These are phyloP conservation scores for Drosophila aldrichi DNA, from an alignment of 2,888 invertebrate species.

Conservation along the genomic window DNA sequence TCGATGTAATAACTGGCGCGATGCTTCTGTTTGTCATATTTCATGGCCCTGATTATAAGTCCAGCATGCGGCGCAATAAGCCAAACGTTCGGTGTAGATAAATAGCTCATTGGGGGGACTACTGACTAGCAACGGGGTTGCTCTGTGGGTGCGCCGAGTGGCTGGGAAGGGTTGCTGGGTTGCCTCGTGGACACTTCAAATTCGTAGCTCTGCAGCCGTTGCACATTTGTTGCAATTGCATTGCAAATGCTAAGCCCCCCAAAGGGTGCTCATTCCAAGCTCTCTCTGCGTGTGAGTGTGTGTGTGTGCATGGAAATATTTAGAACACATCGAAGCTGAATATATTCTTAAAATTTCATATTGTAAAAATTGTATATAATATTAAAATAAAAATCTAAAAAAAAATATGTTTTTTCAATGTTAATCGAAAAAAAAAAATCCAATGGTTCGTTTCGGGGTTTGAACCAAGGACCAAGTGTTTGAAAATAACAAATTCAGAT, in stretches of 20 bases:
- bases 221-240: slow-evolving; percentile 54
- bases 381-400: neutral
- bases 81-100: slow-evolving; percentile 41
- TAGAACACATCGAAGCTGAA: slow-evolving; percentile 21
- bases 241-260: slow-evolving; percentile 44
- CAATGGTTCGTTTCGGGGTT: too few species aligned
- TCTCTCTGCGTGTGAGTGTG: slow-evolving; percentile 9
- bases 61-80: slow-evolving; percentile 48
- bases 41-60: slow-evolving; percentile 58
- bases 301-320: neutral
- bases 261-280: slow-evolving; percentile 28
- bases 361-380: neutral
- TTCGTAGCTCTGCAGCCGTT: slow-evolving; percentile 52
- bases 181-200: slow-evolving; percentile 28
- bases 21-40: slow-evolving; percentile 72
- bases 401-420: too few species aligned
- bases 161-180: neutral
- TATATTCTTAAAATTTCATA: slow-evolving; percentile 28
- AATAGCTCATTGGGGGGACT: slow-evolving; percentile 43
- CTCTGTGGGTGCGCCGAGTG: neutral
- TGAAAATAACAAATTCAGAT: too few species aligned
- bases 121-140: slow-evolving; percentile 8
- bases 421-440: neutral
- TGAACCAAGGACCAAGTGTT: too few species aligned
- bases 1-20: slow-evolving; percentile 72